phyloP scores from a whole-genome alignment of 2,888 invertebrate species.

The Pharmacophagus antenor region DNA sequence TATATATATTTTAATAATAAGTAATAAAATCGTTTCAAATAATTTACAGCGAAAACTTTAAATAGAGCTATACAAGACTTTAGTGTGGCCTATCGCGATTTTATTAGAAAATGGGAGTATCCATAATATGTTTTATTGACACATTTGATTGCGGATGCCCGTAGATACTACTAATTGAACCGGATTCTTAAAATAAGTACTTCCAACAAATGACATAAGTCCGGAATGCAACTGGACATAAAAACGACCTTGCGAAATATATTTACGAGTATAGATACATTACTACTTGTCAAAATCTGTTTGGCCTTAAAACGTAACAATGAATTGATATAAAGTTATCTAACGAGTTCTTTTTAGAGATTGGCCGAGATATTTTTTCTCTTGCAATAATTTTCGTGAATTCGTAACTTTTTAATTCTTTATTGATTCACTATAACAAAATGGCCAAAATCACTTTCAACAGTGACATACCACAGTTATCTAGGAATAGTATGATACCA shows the following conservation, averaged over 20 bases:
- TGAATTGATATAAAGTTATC: slow-evolving; percentile 10
- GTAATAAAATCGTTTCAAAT: slow-evolving; percentile 2
- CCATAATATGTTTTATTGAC: slow-evolving; percentile 51
- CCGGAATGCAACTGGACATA: slow-evolving; percentile 25
- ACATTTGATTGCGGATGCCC: slow-evolving; percentile 49
- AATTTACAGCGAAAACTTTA: slow-evolving; percentile 20
- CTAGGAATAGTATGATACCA: too few relatives aligned
- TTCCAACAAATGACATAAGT: slow-evolving; percentile 45
- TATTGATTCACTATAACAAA: too few relatives aligned
- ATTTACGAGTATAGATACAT: slow-evolving; percentile 12
- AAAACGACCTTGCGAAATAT: slow-evolving; percentile 28
- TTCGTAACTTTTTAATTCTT: too few relatives aligned
- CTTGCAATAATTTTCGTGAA: too few relatives aligned
- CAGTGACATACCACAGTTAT: too few relatives aligned
- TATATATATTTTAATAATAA: not conserved
- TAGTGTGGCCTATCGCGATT: slow-evolving; percentile 37
- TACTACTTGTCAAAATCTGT: slow-evolving; percentile 13
- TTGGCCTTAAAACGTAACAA: slow-evolving; percentile 10
- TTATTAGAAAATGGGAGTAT: slow-evolving; percentile 51
- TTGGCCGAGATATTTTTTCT: not conserved
- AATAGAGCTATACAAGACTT: slow-evolving; percentile 8
- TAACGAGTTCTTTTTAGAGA: not conserved
- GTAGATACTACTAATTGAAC: slow-evolving; percentile 44
- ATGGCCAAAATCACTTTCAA: too few relatives aligned
- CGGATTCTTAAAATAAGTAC: slow-evolving; percentile 43